A percentile compares a stretch with the other conserved stretches of the same genome.
phyloP scores from a whole-genome alignment of 1,140 invertebrate species.

The Rhopalosiphum maidis region DNA sequence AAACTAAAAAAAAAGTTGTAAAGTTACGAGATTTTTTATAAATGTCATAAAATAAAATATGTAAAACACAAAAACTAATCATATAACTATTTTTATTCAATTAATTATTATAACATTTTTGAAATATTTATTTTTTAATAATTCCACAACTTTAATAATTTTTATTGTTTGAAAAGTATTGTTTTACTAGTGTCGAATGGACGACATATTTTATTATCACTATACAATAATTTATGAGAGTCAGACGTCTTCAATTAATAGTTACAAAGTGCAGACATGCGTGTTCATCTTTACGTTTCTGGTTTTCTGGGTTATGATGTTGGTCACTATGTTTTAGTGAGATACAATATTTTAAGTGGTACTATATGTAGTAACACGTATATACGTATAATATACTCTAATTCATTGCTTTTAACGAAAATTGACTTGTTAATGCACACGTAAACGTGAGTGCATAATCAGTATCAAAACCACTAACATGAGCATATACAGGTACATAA shows the following conservation, averaged over 20 bases:
- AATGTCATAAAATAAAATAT: slow-evolving; percentile 5
- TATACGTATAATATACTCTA: slow-evolving; percentile 34
- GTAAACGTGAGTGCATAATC: neutral
- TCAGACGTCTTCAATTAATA: neutral
- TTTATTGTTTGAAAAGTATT: neutral
- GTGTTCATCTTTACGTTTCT: neutral
- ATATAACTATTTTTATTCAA: slow-evolving; percentile 1
- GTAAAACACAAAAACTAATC: neutral
- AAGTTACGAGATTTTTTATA: neutral
- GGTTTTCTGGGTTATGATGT: neutral
- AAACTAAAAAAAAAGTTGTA: neutral
- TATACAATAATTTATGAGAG: neutral
- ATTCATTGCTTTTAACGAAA: slow-evolving; percentile 40
- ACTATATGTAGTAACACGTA: neutral
- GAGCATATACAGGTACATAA: neutral
- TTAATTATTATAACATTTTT: neutral
- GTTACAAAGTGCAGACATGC: no score
- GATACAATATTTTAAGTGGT: neutral
- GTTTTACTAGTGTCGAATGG: neutral
- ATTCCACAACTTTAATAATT: neutral
- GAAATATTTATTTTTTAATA: neutral
- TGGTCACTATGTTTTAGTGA: neutral
- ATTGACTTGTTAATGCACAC: neutral
- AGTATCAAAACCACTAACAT: neutral
- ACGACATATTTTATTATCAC: neutral